Evolutionary conservation across 2,797 vertebrate genomes (phyloP).

Genomic region (Echiichthys vipera): DNA sequence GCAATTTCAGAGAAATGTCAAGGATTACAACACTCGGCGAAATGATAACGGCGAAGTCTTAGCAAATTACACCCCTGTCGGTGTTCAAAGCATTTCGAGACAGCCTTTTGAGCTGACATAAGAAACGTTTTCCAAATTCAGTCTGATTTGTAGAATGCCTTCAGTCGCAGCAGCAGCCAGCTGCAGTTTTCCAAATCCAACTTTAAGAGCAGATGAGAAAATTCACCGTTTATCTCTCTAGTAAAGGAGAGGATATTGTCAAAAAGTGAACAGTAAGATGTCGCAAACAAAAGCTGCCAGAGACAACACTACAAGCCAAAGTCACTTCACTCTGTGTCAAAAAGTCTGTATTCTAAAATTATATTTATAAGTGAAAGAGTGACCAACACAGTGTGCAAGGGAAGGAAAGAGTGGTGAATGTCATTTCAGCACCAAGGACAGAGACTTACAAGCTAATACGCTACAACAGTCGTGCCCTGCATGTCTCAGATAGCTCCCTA

Average conservation of each 20-base stretch:
- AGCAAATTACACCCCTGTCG: slow-evolving; percentile 24
- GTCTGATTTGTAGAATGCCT: slow-evolving; percentile 38
- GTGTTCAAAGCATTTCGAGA: slow-evolving; percentile 32
- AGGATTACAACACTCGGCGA: slow-evolving; percentile 43
- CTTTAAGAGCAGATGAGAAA: background rate
- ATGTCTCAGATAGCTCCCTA: too few species aligned
- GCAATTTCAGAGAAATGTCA: slow-evolving; percentile 35
- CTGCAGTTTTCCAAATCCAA: slow-evolving; percentile 10
- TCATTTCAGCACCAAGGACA: slow-evolving; percentile 78
- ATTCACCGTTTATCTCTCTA: background rate
- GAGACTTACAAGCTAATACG: slow-evolving; percentile 8
- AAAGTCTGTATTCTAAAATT: background rate
- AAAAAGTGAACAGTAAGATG: slow-evolving; percentile 3
- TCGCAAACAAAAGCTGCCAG: background rate
- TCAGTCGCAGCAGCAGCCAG: slow-evolving; percentile 26
- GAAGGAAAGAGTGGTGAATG: background rate
- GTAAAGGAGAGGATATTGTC: slow-evolving; percentile 6
- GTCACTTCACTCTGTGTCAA: slow-evolving; percentile 2
- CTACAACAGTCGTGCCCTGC: too few species aligned
- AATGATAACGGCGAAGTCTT: slow-evolving; percentile 26
- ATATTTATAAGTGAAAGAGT: background rate
- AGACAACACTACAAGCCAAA: background rate
- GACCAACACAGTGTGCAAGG: background rate
- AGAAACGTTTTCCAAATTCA: slow-evolving; percentile 39
- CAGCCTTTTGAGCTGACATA: slow-evolving; percentile 31